Conservation (phyloP, 2,888 invertebrate species). For the Anticlea derivata region DNA sequence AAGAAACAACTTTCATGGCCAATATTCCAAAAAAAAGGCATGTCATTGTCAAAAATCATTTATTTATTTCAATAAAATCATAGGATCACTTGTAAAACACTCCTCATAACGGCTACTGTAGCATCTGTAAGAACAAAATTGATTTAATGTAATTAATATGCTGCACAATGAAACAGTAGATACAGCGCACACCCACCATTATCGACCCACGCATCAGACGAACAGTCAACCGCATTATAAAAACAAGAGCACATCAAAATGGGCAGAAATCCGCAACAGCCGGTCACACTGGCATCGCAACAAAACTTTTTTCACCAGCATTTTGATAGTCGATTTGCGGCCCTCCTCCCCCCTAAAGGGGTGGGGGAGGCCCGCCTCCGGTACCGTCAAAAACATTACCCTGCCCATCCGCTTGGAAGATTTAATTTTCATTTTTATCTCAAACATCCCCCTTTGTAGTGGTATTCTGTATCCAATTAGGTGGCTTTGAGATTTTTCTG, state of each 20-base stretch:
- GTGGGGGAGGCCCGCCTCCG: conserved; percentile 54
- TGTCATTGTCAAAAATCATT: too few species aligned
- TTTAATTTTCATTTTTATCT: conserved; percentile 85
- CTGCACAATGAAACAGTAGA: background rate
- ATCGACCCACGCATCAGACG: conserved; percentile 15
- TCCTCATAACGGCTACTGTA: too few species aligned
- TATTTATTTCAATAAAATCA: too few species aligned
- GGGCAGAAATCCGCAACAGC: conserved; percentile 60
- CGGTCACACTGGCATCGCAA: conserved; percentile 70
- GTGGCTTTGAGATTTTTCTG: conserved; percentile 79
- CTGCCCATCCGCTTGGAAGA: conserved; percentile 82
- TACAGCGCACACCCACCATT: background rate
- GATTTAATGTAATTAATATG: too few species aligned
- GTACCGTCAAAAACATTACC: conserved; percentile 84
- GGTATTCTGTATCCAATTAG: conserved; percentile 82
- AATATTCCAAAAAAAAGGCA: too few species aligned
- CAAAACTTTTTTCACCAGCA: conserved; percentile 73
- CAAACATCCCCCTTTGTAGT: conserved; percentile 84
- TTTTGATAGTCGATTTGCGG: conserved; percentile 83
- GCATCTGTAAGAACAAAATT: too few species aligned
- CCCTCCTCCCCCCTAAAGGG: conserved; percentile 46
- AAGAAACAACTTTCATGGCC: too few species aligned
- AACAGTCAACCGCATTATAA: conserved; percentile 40
- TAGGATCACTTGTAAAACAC: too few species aligned
- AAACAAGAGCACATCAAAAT: conserved; percentile 53